Conservation (phyloP, 1,140 invertebrate species). For the Polyergus mexicanus region DNA sequence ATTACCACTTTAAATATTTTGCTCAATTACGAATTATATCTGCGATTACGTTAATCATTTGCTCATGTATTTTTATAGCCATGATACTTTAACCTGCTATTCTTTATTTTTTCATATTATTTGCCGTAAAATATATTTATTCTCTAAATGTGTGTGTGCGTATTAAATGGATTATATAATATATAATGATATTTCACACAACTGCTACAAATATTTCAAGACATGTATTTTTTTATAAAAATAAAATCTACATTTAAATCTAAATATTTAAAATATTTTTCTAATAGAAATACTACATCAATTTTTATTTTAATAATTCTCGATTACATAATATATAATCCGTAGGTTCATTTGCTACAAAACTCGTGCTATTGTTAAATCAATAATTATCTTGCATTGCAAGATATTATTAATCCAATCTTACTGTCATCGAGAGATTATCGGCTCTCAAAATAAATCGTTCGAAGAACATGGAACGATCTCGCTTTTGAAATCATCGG, state of each 20-base stretch:
- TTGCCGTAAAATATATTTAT: background rate
- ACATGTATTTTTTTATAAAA: background rate
- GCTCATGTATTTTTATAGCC: slow-evolving; percentile 12
- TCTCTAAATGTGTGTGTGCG: background rate
- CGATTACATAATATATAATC: background rate
- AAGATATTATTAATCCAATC: background rate
- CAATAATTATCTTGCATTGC: background rate
- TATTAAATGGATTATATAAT: background rate
- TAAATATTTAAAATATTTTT: background rate
- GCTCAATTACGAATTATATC: background rate
- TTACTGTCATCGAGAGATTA: slow-evolving; percentile 1
- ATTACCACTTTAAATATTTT: slow-evolving; percentile 40
- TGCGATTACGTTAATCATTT: background rate
- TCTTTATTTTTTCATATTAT: slow-evolving; percentile 13
- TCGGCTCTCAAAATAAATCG: slow-evolving; percentile 25
- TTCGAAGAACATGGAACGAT: background rate
- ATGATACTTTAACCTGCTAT: background rate
- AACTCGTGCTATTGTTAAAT: background rate
- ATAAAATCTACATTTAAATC: background rate
- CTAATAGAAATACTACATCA: background rate
- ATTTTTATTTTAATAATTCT: background rate
- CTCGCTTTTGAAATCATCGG: slow-evolving; percentile 2
- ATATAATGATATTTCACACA: background rate
- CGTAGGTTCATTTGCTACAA: background rate
- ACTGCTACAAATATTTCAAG: slow-evolving; percentile 3